Percentiles rank a stretch among this genome's conserved stretches.
Conservation (phyloP, 2,797 vertebrate genomes). For the Gymnothorax reevesii region DNA sequence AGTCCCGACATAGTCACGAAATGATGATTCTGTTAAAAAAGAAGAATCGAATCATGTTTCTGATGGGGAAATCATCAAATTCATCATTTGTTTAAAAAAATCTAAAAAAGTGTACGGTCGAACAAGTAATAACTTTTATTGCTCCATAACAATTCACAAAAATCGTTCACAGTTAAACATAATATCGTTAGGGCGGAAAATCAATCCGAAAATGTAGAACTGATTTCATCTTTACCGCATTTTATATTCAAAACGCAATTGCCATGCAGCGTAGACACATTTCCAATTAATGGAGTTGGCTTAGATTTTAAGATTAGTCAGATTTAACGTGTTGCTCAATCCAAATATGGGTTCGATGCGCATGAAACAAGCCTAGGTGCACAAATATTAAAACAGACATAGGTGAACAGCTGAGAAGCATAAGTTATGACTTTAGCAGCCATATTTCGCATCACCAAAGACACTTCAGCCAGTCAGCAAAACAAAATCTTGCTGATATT, state of each 20-base stretch:
- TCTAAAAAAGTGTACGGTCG: not conserved
- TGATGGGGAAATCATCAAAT: too few relatives aligned
- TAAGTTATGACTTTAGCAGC: not conserved
- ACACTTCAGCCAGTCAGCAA: not conserved
- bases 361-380: not conserved
- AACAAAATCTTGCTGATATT: not conserved
- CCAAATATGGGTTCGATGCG: not conserved
- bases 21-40: too few relatives aligned
- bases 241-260: not conserved
- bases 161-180: not conserved
- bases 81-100: too few relatives aligned
- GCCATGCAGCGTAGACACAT: not conserved
- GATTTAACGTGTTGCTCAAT: not conserved
- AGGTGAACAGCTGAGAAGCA: not conserved
- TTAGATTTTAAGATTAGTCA: not conserved
- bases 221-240: not conserved
- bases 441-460: not conserved
- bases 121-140: constrained; percentile 5
- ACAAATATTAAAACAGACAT: not conserved
- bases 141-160: not conserved
- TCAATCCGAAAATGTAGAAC: not conserved
- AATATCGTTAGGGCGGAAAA: not conserved
- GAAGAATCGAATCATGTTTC: too few relatives aligned
- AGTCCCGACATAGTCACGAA: too few relatives aligned
- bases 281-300: not conserved